These are phyloP conservation scores for Leptopterna dolabrata DNA, from an alignment of 2,888 invertebrate genomes.

Conservation along the genomic window DNA sequence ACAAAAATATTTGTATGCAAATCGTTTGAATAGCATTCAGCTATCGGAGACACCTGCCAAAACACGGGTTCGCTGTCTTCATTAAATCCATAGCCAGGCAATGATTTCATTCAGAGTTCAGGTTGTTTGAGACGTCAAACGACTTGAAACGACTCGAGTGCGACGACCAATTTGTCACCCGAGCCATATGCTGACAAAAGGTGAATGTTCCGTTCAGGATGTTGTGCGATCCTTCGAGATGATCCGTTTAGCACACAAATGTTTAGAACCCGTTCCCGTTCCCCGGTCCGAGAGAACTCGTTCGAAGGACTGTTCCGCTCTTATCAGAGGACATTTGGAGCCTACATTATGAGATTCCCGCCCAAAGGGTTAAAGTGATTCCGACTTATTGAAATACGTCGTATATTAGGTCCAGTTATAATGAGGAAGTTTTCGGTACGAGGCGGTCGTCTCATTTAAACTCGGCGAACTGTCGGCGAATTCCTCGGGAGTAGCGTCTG, in stretches of 20 bases:
- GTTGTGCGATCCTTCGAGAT: not conserved
- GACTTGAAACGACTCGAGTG: not conserved
- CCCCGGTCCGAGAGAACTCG: not conserved
- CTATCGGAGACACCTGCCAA: no score
- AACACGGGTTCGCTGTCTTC: not conserved
- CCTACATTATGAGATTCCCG: not conserved
- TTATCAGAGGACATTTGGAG: not conserved
- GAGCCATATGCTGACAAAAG: not conserved
- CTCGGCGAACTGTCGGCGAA: not conserved
- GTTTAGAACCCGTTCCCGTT: not conserved
- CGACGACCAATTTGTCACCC: not conserved
- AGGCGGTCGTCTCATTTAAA: not conserved
- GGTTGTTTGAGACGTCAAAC: not conserved
- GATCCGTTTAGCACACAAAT: not conserved
- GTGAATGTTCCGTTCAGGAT: not conserved
- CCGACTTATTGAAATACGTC: not conserved
- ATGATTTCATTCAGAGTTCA: no score
- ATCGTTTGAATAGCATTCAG: no score
- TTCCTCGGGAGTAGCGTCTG: no score
- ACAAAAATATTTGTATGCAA: not conserved
- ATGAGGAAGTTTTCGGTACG: not conserved
- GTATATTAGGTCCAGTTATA: constrained; percentile 3
- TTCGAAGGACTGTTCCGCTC: not conserved
- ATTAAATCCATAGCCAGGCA: no score
- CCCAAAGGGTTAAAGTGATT: not conserved